Percentiles rank a stretch among this genome's conserved stretches.
These are phyloP conservation scores for Loxodonta africana DNA, from an alignment of 2,113 vertebrate species.

Conservation along the genomic window DNA sequence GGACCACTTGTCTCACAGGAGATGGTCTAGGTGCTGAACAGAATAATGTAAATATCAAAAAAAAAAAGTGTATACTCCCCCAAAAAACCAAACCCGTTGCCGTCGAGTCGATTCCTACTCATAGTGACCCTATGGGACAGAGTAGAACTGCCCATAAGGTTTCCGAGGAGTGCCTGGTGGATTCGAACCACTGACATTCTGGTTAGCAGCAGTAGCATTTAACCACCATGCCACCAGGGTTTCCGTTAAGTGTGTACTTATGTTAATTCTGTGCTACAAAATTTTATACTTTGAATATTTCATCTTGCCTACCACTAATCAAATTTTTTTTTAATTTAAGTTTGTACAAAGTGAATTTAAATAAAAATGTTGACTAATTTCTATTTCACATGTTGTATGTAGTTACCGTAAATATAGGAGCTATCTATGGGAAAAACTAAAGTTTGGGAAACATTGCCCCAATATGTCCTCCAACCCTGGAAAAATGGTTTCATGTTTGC, in stretches of 20 bases:
- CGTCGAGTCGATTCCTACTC: too few relatives aligned
- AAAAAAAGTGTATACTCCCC: too few relatives aligned
- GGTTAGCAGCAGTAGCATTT: too few relatives aligned
- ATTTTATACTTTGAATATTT: neutral
- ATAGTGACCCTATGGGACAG: too few relatives aligned
- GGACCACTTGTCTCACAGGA: neutral
- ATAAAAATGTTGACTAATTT: neutral
- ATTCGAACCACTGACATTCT: too few relatives aligned
- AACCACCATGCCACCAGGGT: too few relatives aligned
- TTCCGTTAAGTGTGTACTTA: neutral
- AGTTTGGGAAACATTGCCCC: neutral
- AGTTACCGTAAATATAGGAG: neutral
- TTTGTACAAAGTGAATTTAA: neutral
- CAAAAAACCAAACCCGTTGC: too few relatives aligned
- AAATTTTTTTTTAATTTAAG: neutral
- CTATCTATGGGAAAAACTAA: neutral
- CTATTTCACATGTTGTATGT: neutral
- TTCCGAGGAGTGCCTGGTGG: too few relatives aligned
- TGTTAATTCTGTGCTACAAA: neutral
- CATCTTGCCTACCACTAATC: neutral
- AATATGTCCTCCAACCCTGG: neutral
- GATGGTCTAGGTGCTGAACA: neutral
- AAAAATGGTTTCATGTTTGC: neutral
- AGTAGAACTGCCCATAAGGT: too few relatives aligned
- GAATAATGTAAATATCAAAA: neutral